Base-by-base conservation (phyloP, 2,797 vertebrate genomes). In the Galago senegalensis region DNA sequence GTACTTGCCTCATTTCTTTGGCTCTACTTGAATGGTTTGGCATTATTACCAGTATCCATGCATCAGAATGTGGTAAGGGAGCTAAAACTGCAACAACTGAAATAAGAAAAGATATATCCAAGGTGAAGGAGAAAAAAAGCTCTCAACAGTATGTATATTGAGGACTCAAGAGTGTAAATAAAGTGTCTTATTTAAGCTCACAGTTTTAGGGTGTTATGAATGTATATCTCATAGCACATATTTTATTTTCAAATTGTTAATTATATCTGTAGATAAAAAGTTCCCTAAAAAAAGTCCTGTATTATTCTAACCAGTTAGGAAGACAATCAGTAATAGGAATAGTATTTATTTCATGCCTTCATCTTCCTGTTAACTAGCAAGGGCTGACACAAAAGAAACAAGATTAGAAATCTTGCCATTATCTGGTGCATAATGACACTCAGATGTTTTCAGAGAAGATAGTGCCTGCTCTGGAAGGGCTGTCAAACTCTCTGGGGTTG, bases 1-100 rank as follows among this genome's bases (percentile, higher is more conserved):
- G 96, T 90, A 43, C 70, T 84, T 96, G 46, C n/a, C 69, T 93
- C 37, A 43, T 97, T 85, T 93, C 73, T 93, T 96, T 88, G 87
- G 60, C 40, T 88, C 46, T 80, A 17, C 18, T 84, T 77, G 61
- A 85, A 72, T 72, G 77, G 20, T 73, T 94, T 94, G 69, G 5
- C 17, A 58, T 85, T 87, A 81, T 93, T 92, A n/a, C 18, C 20
- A 61, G 56, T 70, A 88, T 73, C 53, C 40, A 49, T 12, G 11
- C n/a, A 79, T 92, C 31, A 85, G 76, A 93, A 93, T 85, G 63
- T 82, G 58, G 80, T 13, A 67, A 89, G 89, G 67, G 76, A 89
- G 58, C 86, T 91, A 77, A 95, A 90, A 87, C 37, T 77, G 29
- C 96, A 91, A 82, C 53, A 90, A 53, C 46, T 92, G 61, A 86